Percentiles rank a stretch among this genome's conserved stretches.
Conservation (phyloP, 2,797 vertebrate genomes). For the Lycodopsis pacificus region DNA sequence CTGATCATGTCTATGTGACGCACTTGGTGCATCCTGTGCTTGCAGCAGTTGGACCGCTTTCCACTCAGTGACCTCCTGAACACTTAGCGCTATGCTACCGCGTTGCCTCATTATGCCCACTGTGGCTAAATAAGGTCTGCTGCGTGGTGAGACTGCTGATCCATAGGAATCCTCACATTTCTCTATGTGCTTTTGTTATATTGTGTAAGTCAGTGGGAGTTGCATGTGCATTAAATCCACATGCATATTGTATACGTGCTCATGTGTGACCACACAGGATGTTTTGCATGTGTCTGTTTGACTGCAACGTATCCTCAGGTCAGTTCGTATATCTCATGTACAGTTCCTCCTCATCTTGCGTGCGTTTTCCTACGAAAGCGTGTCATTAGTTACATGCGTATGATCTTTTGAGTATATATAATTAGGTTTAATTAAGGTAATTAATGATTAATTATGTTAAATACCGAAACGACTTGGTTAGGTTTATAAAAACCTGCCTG, state of each 20-base stretch:
- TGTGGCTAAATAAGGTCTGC: slow-evolving; percentile 21
- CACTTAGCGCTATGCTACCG: slow-evolving; percentile 2
- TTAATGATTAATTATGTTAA: no score
- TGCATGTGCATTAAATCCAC: background rate
- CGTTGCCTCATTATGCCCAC: background rate
- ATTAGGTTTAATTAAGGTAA: background rate
- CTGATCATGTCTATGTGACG: slow-evolving; percentile 43
- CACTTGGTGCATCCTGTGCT: slow-evolving; percentile 55
- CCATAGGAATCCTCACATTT: slow-evolving; percentile 11
- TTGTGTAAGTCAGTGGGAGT: background rate
- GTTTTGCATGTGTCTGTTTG: background rate
- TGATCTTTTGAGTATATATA: background rate
- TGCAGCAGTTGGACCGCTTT: slow-evolving; percentile 29
- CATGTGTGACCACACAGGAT: background rate
- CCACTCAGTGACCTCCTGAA: slow-evolving; percentile 33
- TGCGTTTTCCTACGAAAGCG: background rate
- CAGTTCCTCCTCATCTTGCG: background rate
- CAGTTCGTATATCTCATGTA: background rate
- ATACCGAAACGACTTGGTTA: no score
- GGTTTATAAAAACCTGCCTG: background rate
- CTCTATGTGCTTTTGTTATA: no score
- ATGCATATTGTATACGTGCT: no score
- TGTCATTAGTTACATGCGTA: background rate
- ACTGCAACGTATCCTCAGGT: background rate
- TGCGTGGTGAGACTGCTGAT: background rate